These are phyloP conservation scores for Drosophila obscura DNA, from an alignment of 1,140 invertebrate species.

Conservation along the genomic window DNA sequence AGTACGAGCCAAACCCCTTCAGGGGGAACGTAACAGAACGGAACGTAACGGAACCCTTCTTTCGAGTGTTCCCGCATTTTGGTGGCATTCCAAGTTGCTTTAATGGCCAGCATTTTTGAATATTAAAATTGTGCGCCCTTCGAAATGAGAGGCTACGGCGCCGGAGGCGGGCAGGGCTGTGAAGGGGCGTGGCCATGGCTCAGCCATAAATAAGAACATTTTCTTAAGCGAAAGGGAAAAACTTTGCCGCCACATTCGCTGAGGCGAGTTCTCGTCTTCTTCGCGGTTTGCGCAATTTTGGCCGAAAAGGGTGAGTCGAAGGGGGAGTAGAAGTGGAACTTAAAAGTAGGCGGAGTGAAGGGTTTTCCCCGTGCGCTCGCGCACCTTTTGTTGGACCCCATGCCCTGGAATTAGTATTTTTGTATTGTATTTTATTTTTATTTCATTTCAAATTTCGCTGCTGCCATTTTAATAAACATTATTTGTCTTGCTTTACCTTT, in stretches of 20 bases:
- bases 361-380: conserved; percentile 2
- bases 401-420: conserved; percentile 56
- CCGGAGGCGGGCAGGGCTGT: background rate
- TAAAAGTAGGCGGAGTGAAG: background rate
- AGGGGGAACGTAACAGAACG: no score
- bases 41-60: no score
- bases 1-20: no score
- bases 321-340: no score
- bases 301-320: background rate
- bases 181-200: conserved; percentile 30
- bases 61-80: conserved; percentile 8
- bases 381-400: conserved; percentile 58
- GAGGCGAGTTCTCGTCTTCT: conserved; percentile 7
- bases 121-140: conserved; percentile 57
- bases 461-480: conserved; percentile 55
- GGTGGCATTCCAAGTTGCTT: conserved; percentile 45
- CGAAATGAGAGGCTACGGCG: conserved; percentile 5
- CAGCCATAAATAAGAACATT: conserved; percentile 66
- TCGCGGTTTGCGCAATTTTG: background rate
- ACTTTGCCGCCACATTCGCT: conserved; percentile 49
- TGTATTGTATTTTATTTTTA: conserved; percentile 56
- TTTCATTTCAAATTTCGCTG: conserved; percentile 56
- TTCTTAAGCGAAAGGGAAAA: conserved; percentile 50
- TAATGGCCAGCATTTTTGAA: conserved; percentile 74
- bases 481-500: conserved; percentile 25